Evolutionary conservation across 1,140 invertebrate species (phyloP), one percentile per base, ranked within the genome.

Genomic region (Lasioglossum baleicum): DNA sequence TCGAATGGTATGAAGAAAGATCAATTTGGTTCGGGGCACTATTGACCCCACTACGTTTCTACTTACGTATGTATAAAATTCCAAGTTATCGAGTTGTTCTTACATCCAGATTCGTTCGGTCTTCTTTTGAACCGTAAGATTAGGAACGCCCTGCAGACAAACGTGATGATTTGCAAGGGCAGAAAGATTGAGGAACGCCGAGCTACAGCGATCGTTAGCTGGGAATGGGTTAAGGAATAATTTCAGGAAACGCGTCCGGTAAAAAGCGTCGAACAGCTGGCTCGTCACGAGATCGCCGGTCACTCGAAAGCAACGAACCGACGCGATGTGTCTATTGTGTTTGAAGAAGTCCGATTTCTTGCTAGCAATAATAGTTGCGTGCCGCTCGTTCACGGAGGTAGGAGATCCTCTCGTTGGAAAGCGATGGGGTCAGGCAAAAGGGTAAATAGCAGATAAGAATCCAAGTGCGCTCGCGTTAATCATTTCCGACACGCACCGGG

Each of bases 401-500:
- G 15, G 64, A 58, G 68, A 71, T 71, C 68, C 44, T 53, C 61
- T 7, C 4, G 56, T 68, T 65, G 68, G 60, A 42, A 67, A 66
- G 31, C 48, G 15, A 76, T 6, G 74, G 53, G 72, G 72, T 64
- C 70, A n/a, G 35, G 65, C 51, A 68, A 69, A 74, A 74, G 78
- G 72, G 83, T 76, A 80, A 80, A 73, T 35, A 53, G 53, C 10
- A 61, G 67, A 76, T 71, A 67, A 81, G 26, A 51, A 76, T 71
- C 77, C 48, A 60, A 58, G 53, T 61, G 58, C 71, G 51, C 13
- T 22, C 44, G 64, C 61, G 67, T 75, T 82, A 70, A 71, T 79
- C 70, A 77, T 79, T 79, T 73, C 64, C 68, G 68, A 73, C 80
- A 82, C 80, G 80, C 76, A 79, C 35, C 42, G 48, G 22, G 44